Conservation (phyloP, 2,888 invertebrate genomes). For the Synanthedon myopaeformis region DNA sequence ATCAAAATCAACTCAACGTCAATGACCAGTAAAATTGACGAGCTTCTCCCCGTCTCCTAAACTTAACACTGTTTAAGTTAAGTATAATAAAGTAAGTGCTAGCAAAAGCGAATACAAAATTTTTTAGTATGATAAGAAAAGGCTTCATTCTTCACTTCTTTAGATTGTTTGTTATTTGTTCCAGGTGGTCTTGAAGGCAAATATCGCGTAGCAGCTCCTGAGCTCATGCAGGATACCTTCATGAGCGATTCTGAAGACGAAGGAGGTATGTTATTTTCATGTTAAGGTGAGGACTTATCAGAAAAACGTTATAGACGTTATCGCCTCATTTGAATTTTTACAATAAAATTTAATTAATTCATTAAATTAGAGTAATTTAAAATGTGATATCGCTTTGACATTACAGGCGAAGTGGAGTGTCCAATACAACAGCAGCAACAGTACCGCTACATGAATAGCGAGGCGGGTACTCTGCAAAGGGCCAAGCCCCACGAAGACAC, state of each 20-base stretch:
- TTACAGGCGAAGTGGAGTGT: conserved; percentile 65
- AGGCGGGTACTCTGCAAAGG: conserved; percentile 60
- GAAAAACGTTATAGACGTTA: no score
- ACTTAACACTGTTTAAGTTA: no score
- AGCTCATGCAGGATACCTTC: conserved; percentile 98
- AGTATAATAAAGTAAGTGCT: no score
- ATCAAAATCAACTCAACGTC: no score
- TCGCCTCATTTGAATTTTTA: neutral
- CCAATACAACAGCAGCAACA: conserved; percentile 67
- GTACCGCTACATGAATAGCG: conserved; percentile 68
- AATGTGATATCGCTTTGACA: neutral
- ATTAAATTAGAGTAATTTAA: neutral
- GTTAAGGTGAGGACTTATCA: neutral
- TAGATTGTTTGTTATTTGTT: conserved; percentile 27
- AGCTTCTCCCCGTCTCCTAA: no score
- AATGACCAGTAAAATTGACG: no score
- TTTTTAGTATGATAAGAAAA: neutral
- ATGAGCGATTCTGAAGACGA: conserved; percentile 99
- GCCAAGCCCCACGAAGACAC: conserved; percentile 62
- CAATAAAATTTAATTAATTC: no score
- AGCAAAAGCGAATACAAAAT: no score
- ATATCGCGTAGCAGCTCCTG: conserved; percentile 96
- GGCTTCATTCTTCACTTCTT: neutral
- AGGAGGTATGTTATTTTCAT: conserved; percentile 78
- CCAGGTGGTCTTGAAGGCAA: conserved; percentile 85